phyloP scores from a whole-genome alignment of 30 jellyfish, hydroid and myxozoan species.

The Mastigias papua region DNA sequence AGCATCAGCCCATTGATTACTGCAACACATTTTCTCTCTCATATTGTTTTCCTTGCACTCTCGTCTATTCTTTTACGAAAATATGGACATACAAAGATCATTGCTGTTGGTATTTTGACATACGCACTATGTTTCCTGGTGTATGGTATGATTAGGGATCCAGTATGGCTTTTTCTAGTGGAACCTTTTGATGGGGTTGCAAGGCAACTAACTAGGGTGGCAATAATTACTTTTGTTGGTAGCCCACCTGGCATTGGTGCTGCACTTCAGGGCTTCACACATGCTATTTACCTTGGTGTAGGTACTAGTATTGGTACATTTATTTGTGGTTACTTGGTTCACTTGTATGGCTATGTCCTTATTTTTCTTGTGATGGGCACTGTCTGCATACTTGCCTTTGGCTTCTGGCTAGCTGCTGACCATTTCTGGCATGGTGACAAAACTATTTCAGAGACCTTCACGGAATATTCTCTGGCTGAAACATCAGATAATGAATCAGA shows the following conservation, averaged over 20 bases:
- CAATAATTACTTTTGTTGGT: slow-evolving; percentile 87
- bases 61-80: slow-evolving; percentile 60
- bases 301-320: slow-evolving; percentile 86
- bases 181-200: slow-evolving; percentile 89
- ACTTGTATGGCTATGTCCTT: slow-evolving; percentile 73
- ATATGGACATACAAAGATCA: slow-evolving; percentile 52
- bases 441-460: slow-evolving; percentile 72
- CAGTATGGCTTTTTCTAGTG: slow-evolving; percentile 72
- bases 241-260: slow-evolving; percentile 93
- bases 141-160: slow-evolving; percentile 69
- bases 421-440: slow-evolving; percentile 61
- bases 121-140: slow-evolving; percentile 71
- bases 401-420: slow-evolving; percentile 68
- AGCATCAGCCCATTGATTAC: slow-evolving; percentile 60
- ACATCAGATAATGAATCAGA: slow-evolving; percentile 65
- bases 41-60: slow-evolving; percentile 56
- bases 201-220: slow-evolving; percentile 63
- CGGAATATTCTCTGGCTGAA: slow-evolving; percentile 27
- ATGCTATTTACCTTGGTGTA: slow-evolving; percentile 85
- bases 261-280: slow-evolving; percentile 86
- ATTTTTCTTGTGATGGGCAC: slow-evolving; percentile 77
- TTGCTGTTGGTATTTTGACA: slow-evolving; percentile 71
- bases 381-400: slow-evolving; percentile 71
- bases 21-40: slow-evolving; percentile 79
- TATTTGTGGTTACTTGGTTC: slow-evolving; percentile 67